Evolutionary conservation across 2,113 vertebrate genomes (phyloP), one percentile per base, ranked within the genome.

Genomic region (Orientallactaga bullata): DNA sequence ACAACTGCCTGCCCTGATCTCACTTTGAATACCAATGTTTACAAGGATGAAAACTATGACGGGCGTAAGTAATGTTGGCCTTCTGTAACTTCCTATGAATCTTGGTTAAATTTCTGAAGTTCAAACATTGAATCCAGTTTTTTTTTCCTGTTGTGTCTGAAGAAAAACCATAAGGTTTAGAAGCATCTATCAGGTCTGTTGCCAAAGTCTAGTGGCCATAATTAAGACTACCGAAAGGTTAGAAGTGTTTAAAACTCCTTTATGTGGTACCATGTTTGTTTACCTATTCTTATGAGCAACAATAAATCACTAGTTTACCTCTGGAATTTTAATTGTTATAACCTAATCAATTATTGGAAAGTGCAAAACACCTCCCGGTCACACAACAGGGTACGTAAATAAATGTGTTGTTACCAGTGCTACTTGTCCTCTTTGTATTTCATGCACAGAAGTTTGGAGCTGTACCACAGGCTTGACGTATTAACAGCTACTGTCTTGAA

Each of bases 331-430:
- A 89, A 87, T 92, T 96, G 93, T 97, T 78, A 89, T 32, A 88
- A 95, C 79, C 65, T 81, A 81, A 91, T 94, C 87, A 90, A 76
- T 95, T 94, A 85, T 89, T 96, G 93, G 90, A 95, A 93, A 94
- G 89, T 95, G 85, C 80, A 91, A 95, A 94, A 26, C 93, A 90
- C 89, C 90, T 94, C 93, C 93, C 39, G 20, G 66, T 94, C 80
- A 96, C 96, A 96, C 92, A 87, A 85, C 95, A 95, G 96, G 97
- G 92, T 95, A 94, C 93, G 0, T 78, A 69, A 97, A 97, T 97
- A 97, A 97, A 97, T 89, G 90, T 96, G 90, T 96, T 97, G 81
- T 96, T 93, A 96, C 94, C 94, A 94, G 96, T 86, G 73, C 89
- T 86, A 79, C 88, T 78, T 78, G 96, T 95, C 96, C 90, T 69